These are phyloP conservation scores for Timema cristinae DNA, from an alignment of 2,888 invertebrate species.

Conservation along the genomic window DNA sequence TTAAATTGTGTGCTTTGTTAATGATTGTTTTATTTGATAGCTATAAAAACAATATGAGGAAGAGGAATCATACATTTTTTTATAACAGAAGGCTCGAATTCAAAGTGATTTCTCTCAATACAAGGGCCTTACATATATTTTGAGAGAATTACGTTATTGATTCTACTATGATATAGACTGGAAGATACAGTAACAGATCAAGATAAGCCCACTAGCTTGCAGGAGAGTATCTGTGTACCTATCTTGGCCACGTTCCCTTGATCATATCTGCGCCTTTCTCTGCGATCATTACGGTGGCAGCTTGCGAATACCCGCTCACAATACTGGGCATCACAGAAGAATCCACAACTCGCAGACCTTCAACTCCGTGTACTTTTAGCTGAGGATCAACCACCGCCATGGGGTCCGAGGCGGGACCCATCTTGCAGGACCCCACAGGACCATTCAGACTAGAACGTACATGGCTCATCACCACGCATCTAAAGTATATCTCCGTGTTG, in stretches of 20 bases:
- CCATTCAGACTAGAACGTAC: not conserved
- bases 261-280: conserved; percentile 39
- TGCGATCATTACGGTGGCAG: conserved; percentile 37
- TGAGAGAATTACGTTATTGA: no score
- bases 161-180: no score
- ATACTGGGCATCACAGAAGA: conserved; percentile 44
- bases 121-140: no score
- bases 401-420: conserved; percentile 73
- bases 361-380: conserved; percentile 41
- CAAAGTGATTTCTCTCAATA: no score
- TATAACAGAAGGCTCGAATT: no score
- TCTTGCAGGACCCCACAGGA: conserved; percentile 54
- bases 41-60: no score
- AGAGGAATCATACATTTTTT: no score
- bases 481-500: conserved; percentile 67
- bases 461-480: not conserved
- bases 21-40: no score
- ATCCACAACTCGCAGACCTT: conserved; percentile 44
- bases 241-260: conserved; percentile 12
- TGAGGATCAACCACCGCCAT: conserved; percentile 75
- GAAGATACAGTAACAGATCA: no score
- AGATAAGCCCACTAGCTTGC: no score
- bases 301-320: conserved; percentile 41
- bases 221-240: no score
- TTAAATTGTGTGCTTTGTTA: no score